Base-by-base conservation (phyloP, 2,888 invertebrate genomes). In the Galeopsomyia nigrocyanea region DNA sequence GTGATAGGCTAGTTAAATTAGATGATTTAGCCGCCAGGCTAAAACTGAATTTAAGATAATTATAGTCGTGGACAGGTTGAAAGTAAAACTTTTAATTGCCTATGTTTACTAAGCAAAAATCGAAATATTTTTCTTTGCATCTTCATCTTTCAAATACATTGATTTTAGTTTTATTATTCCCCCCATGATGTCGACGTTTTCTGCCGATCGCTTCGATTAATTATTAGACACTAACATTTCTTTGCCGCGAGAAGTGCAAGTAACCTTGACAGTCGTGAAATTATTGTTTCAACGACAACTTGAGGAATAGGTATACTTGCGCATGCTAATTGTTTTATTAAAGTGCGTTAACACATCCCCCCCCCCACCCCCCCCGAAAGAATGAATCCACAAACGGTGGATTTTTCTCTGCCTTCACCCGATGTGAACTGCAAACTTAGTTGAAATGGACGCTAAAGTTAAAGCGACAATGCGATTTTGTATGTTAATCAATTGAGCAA, bases 21-120 rank as follows among this genome's bases (percentile, higher is more conserved):
- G 39, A 62, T 50, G 50, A 26, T 50, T 22, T 62, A 26, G 49
- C 62, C 26, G 50, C 22, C 50, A 46, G 55, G 62, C 50, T 49
- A 21, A 17, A 62, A 22, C 21, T 16, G 16, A 49, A 49, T 61
- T 61, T 22, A 39, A 39, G 39, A 22, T 22, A 61, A 46, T 51
- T 63, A 19, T 55, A 14, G 14, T 46, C 26, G n/a, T 39, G 50
- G 67, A 61, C 61, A 61, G 53, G 14, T 53, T 68, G 53, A 68
- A 68, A 66, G 57, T 50, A 14, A 26, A 1, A 53, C 60, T 68
- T 68, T 68, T 53, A 47, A 68, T 61, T 61, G 53, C 46, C 46
- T 61, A 31, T 51, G 9, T 31, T 57, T 19, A 49, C 39, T 50
- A 49, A 57, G n/a, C 17, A 64, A 31, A n/a, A 19, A 16, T 47